Evolutionary conservation across 2,797 vertebrate genomes (phyloP).

Genomic region (Kryptolebias ocellatus): DNA sequence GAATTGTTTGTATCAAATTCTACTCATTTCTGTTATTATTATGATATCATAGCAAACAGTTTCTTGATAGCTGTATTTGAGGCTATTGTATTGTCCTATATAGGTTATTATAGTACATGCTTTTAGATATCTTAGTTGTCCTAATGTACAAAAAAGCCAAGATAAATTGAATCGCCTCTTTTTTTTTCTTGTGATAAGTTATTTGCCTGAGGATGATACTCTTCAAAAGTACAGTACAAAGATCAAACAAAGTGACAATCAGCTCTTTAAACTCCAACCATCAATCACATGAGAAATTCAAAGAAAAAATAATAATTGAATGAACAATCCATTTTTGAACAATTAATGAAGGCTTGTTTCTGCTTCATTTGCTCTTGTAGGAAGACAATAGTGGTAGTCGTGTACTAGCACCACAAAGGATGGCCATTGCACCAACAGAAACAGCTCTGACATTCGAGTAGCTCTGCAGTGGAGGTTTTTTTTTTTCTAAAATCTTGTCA

Average conservation of each 20-base stretch:
- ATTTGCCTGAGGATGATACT: conserved; percentile 56
- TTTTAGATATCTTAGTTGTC: conserved; percentile 35
- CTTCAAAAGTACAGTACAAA: conserved; percentile 72
- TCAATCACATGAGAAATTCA: conserved; percentile 32
- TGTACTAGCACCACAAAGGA: conserved; percentile 65
- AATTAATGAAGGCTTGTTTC: conserved; percentile 29
- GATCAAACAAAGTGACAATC: conserved; percentile 64
- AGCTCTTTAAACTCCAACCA: conserved; percentile 41
- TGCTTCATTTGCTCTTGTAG: conserved; percentile 42
- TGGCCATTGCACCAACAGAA: conserved; percentile 64
- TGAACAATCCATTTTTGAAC: conserved; percentile 25
- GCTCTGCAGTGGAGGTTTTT: conserved; percentile 60
- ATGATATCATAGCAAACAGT: conserved; percentile 49
- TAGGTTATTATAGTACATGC: conserved; percentile 14
- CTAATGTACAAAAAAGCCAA: conserved; percentile 45
- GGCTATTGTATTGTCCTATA: conserved; percentile 39
- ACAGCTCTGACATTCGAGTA: conserved; percentile 69
- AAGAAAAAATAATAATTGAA: conserved; percentile 31
- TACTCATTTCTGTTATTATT: conserved; percentile 36
- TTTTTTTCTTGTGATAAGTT: conserved; percentile 51
- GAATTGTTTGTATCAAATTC: conserved; percentile 44
- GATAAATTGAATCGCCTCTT: conserved; percentile 51
- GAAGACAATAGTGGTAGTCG: conserved; percentile 45
- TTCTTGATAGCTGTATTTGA: conserved; percentile 64
- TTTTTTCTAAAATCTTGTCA: conserved; percentile 44